Conservation (phyloP, 2,113 vertebrate genomes). For the Australoheros scitulus region DNA sequence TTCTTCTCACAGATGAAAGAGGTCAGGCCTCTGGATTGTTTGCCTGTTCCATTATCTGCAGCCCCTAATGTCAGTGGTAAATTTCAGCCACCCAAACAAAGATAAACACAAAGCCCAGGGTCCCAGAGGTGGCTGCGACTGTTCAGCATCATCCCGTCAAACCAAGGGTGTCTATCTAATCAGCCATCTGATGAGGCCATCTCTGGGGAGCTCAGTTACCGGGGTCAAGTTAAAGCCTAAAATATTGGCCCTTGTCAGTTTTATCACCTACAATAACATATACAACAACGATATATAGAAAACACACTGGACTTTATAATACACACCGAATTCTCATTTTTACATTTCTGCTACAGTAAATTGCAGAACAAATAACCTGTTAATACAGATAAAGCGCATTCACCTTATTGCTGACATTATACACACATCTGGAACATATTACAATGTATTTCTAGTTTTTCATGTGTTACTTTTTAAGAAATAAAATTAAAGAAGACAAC, state of each 20-base stretch:
- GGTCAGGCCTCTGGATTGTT: slow-evolving; percentile 66
- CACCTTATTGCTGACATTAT: not conserved
- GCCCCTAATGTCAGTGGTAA: slow-evolving; percentile 70
- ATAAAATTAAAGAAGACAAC: not conserved
- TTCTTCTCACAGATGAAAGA: slow-evolving; percentile 70
- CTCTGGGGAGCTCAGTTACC: slow-evolving; percentile 57
- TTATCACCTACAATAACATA: slow-evolving; percentile 13
- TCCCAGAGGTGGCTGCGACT: slow-evolving; percentile 69
- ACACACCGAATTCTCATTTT: not conserved
- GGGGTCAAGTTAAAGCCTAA: slow-evolving; percentile 38
- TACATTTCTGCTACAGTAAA: not conserved
- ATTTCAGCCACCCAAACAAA: slow-evolving; percentile 75
- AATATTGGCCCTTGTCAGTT: slow-evolving; percentile 50
- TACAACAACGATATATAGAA: not conserved
- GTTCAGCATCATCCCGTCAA: slow-evolving; percentile 76
- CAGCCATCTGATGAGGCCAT: slow-evolving; percentile 76
- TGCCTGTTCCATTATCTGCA: slow-evolving; percentile 72
- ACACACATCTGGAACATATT: not conserved
- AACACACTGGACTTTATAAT: not conserved
- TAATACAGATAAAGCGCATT: not conserved
- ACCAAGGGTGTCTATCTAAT: slow-evolving; percentile 76
- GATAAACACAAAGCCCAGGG: slow-evolving; percentile 68
- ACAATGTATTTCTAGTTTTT: not conserved
- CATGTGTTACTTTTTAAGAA: not conserved
- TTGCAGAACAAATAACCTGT: not conserved